These are phyloP conservation scores for Lemur catta DNA, from an alignment of 2,797 vertebrate species.

Conservation along the genomic window DNA sequence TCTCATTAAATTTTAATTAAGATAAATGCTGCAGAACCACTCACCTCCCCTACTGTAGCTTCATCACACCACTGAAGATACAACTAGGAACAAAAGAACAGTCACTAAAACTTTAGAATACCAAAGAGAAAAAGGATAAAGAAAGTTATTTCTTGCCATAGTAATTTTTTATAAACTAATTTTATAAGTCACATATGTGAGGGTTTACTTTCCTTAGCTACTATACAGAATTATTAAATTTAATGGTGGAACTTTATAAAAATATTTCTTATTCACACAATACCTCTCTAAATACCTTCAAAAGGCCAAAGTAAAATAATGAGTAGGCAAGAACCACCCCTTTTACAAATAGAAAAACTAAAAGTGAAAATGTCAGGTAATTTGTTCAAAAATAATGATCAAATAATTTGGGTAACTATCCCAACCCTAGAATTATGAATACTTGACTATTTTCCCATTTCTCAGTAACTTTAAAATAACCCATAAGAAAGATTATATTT, in stretches of 20 bases:
- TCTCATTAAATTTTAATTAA: constrained; percentile 99
- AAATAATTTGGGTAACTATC: constrained; percentile 26
- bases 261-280: constrained; percentile 51
- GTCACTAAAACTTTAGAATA: constrained; percentile 79
- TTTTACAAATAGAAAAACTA: constrained; percentile 41
- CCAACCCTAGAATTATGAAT: background rate
- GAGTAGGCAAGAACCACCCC: constrained; percentile 11
- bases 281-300: constrained; percentile 27
- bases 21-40: constrained; percentile 93
- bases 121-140: constrained; percentile 73
- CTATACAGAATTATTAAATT: constrained; percentile 38
- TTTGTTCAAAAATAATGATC: constrained; percentile 31
- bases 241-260: constrained; percentile 48
- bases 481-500: background rate
- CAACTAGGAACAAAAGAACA: constrained; percentile 88
- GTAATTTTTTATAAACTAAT: constrained; percentile 66
- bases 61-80: constrained; percentile 99
- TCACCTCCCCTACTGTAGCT: constrained; percentile 92
- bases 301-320: constrained; percentile 31
- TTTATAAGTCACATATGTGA: constrained; percentile 23
- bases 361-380: constrained; percentile 24
- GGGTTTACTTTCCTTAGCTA: background rate
- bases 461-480: constrained; percentile 33
- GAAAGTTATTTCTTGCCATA: constrained; percentile 71
- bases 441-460: constrained; percentile 38